Evolutionary conservation across 2,113 vertebrate species (phyloP).

Genomic region (Passer domesticus): DNA sequence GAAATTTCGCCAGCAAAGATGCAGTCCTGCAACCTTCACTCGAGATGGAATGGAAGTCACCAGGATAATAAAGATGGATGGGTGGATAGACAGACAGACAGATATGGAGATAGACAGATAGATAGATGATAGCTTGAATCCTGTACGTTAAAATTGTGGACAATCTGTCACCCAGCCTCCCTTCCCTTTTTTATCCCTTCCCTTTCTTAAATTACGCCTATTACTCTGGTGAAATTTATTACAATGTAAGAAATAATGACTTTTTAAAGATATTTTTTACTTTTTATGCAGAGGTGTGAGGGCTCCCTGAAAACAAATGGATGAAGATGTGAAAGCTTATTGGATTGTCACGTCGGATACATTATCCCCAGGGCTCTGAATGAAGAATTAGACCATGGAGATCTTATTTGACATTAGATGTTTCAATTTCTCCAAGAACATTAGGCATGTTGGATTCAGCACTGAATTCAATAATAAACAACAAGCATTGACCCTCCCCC

Average conservation of each 20-base stretch:
- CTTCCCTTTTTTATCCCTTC: neutral
- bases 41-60: neutral
- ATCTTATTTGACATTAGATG: constrained; percentile 72
- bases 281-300: constrained; percentile 53
- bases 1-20: neutral
- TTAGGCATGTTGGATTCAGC: constrained; percentile 38
- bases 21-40: neutral
- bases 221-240: constrained; percentile 31
- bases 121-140: neutral
- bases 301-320: constrained; percentile 32
- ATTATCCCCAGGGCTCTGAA: constrained; percentile 63
- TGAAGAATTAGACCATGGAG: constrained; percentile 67
- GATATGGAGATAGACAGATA: constrained; percentile 9
- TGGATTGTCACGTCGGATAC: constrained; percentile 56
- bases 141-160: neutral
- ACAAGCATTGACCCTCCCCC: neutral
- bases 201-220: neutral
- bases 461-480: constrained; percentile 31
- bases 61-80: constrained; percentile 15
- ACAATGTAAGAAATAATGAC: neutral
- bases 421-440: constrained; percentile 70
- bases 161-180: neutral
- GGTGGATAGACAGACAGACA: neutral
- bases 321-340: constrained; percentile 59
- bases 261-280: constrained; percentile 61